phyloP scores from a whole-genome alignment of 2,797 vertebrate genomes.

The Argyrosomus regius region DNA sequence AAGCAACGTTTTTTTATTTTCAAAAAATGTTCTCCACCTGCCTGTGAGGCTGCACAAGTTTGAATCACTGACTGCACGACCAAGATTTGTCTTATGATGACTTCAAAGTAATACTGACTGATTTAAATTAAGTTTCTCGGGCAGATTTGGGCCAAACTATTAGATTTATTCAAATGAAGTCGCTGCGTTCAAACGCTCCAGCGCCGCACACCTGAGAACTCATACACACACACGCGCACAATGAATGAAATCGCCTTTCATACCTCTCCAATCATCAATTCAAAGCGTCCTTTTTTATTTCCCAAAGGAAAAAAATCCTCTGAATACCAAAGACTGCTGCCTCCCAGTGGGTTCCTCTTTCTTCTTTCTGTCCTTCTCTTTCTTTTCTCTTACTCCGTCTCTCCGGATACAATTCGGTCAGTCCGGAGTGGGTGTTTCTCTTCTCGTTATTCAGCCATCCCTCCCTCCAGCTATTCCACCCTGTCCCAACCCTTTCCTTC shows the following conservation, averaged over 20 bases:
- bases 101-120: conserved; percentile 26
- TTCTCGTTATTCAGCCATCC: conserved; percentile 80
- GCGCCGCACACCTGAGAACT: conserved; percentile 58
- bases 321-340: conserved; percentile 58
- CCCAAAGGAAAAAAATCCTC: conserved; percentile 63
- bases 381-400: conserved; percentile 64
- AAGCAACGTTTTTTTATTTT: not conserved
- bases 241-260: conserved; percentile 65
- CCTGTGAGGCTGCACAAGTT: conserved; percentile 34
- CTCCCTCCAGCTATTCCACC: conserved; percentile 81
- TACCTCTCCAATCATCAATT: conserved; percentile 80
- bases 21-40: conserved; percentile 9
- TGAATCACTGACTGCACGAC: not conserved
- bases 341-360: conserved; percentile 44
- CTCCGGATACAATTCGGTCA: conserved; percentile 70
- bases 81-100: not conserved
- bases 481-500: conserved; percentile 70
- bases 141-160: conserved; percentile 35
- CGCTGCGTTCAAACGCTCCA: conserved; percentile 10
- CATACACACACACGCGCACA: conserved; percentile 7
- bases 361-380: conserved; percentile 43
- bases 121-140: conserved; percentile 41
- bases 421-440: conserved; percentile 82
- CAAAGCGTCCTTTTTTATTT: conserved; percentile 59
- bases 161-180: conserved; percentile 31